Conservation (phyloP, 2,113 vertebrate species). For the Xiphorhynchus elegans region DNA sequence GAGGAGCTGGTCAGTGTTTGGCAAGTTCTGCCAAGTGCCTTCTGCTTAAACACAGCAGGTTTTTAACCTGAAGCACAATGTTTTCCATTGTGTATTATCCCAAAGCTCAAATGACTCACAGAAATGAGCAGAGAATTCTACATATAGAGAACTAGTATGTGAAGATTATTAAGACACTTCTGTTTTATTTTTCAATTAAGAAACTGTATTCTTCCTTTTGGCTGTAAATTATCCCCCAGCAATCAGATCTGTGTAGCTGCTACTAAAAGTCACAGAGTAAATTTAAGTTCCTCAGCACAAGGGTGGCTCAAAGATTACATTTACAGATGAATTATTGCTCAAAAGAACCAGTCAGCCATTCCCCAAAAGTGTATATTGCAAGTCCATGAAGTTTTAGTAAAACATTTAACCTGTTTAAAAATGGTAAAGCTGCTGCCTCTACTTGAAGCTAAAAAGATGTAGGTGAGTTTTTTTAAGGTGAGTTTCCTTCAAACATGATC, state of each 20-base stretch:
- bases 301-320: not conserved
- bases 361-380: not conserved
- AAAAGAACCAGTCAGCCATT: not conserved
- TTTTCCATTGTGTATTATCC: not conserved
- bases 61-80: slow-evolving; percentile 5
- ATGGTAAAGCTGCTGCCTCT: not conserved
- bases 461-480: not conserved
- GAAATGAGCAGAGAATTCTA: not conserved
- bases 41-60: not conserved
- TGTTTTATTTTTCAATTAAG: not conserved
- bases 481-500: not conserved
- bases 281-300: not conserved
- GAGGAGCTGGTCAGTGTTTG: not conserved
- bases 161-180: not conserved
- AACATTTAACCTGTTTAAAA: not conserved
- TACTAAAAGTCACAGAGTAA: not conserved
- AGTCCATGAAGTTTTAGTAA: not conserved
- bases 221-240: not conserved
- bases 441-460: not conserved
- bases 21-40: not conserved
- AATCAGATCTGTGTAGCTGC: not conserved
- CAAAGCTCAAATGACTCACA: not conserved
- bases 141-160: not conserved
- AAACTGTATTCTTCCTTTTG: not conserved
- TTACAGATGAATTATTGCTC: not conserved